phyloP scores from a whole-genome alignment of 23 tunicate genomes.

The Styela clava region DNA sequence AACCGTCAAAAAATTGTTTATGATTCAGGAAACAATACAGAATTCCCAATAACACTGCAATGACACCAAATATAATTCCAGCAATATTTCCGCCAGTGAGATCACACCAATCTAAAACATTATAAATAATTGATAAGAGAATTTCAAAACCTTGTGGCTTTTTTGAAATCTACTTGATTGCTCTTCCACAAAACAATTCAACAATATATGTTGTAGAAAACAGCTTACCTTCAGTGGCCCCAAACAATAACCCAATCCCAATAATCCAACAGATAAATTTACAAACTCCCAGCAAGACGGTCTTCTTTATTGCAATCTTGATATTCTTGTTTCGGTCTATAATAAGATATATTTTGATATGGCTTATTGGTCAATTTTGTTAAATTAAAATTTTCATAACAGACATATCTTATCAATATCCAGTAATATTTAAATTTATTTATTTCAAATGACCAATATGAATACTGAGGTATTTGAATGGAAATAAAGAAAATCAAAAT shows the following conservation, averaged over 20 bases:
- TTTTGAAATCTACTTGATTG: not conserved
- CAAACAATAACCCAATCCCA: not conserved
- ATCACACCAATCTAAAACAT: not conserved
- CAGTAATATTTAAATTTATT: too few relatives aligned
- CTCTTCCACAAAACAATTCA: not conserved
- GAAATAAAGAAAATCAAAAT: not conserved
- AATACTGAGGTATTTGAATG: not conserved
- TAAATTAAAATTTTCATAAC: not conserved
- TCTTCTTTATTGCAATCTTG: not conserved
- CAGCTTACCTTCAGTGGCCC: not conserved
- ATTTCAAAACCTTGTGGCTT: not conserved
- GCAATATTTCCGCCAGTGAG: not conserved
- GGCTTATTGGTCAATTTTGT: not conserved
- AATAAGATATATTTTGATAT: not conserved
- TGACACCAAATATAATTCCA: not conserved
- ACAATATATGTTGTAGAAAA: not conserved
- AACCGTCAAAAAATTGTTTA: not conserved
- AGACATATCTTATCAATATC: not conserved
- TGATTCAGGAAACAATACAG: not conserved
- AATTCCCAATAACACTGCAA: not conserved
- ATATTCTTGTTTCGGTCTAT: not conserved
- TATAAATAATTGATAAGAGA: not conserved
- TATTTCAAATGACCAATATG: too few relatives aligned
- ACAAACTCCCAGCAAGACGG: not conserved
- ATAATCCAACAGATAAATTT: not conserved